Conservation (phyloP, 2,888 invertebrate genomes). For the Ennomos quercinarius region DNA sequence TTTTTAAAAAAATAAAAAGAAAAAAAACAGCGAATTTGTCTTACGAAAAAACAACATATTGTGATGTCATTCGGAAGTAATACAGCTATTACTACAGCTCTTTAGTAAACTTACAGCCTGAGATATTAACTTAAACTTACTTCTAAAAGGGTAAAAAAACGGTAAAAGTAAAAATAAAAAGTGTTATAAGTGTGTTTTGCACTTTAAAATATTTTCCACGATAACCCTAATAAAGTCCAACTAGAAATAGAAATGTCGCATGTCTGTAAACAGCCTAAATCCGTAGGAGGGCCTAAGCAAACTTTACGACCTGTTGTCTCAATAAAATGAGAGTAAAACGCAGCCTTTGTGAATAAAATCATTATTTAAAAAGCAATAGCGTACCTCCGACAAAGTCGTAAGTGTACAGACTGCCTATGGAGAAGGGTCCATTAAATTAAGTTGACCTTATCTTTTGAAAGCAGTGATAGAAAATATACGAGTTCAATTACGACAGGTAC, state of each 20-base stretch:
- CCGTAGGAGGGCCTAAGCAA: constrained; percentile 44
- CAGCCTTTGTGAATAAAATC: constrained; percentile 50
- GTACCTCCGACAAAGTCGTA: constrained; percentile 5
- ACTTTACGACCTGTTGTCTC: constrained; percentile 49
- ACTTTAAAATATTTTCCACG: too few relatives aligned
- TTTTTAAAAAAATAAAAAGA: too few relatives aligned
- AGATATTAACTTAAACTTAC: too few relatives aligned
- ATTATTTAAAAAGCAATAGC: constrained; percentile 46
- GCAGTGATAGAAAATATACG: constrained; percentile 6
- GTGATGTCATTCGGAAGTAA: too few relatives aligned
- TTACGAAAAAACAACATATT: too few relatives aligned
- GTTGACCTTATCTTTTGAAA: constrained; percentile 9
- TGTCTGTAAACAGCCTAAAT: constrained; percentile 28
- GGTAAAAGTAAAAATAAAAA: too few relatives aligned
- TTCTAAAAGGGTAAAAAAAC: too few relatives aligned
- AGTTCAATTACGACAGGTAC: too few relatives aligned
- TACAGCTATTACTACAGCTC: too few relatives aligned
- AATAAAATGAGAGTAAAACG: constrained; percentile 52
- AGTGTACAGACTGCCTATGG: constrained; percentile 25
- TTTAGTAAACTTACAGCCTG: too few relatives aligned
- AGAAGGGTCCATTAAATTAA: constrained; percentile 18
- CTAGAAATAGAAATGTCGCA: constrained; percentile 14
- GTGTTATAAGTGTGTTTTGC: too few relatives aligned
- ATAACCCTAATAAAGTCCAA: not conserved
- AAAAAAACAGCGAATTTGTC: too few relatives aligned